Evolutionary conservation across 2,113 vertebrate species (phyloP).

Genomic region (Monopterus albus): DNA sequence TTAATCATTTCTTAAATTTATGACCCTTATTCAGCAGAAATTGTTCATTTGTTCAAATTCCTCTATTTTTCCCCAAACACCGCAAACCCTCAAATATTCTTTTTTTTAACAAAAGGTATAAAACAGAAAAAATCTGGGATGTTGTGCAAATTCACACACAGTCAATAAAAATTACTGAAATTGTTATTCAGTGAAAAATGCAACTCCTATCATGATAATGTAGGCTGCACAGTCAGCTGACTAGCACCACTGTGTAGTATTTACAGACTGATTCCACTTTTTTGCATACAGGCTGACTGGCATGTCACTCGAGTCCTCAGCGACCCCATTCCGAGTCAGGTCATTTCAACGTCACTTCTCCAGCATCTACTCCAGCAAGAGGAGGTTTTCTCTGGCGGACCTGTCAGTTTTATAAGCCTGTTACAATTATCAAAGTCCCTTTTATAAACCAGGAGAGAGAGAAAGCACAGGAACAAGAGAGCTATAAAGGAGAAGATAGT

Average conservation of each 20-base stretch:
- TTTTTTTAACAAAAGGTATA: too few relatives aligned
- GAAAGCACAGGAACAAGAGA: neutral
- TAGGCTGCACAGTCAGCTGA: slow-evolving; percentile 30
- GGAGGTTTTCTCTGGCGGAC: slow-evolving; percentile 66
- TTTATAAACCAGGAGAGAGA: slow-evolving; percentile 57
- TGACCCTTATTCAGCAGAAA: neutral
- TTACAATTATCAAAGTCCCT: slow-evolving; percentile 77
- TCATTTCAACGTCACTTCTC: slow-evolving; percentile 67
- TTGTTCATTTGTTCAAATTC: too few relatives aligned
- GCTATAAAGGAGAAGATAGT: neutral
- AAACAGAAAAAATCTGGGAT: too few relatives aligned
- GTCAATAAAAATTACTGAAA: too few relatives aligned
- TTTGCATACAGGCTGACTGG: slow-evolving; percentile 14
- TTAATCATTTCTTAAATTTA: slow-evolving; percentile 12
- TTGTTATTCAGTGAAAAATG: neutral
- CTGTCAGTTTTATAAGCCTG: slow-evolving; percentile 71
- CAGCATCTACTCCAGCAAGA: slow-evolving; percentile 54
- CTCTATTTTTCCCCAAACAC: too few relatives aligned
- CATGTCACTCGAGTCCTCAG: slow-evolving; percentile 53
- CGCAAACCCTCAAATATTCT: too few relatives aligned
- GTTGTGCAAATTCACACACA: too few relatives aligned
- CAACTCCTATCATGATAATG: neutral
- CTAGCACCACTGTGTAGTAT: slow-evolving; percentile 45
- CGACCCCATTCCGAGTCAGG: slow-evolving; percentile 74
- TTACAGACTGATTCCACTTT: slow-evolving; percentile 2